Evolutionary conservation across 2,797 vertebrate species (phyloP), one percentile per base, ranked within the genome.

Genomic region (Capromys pilorides): DNA sequence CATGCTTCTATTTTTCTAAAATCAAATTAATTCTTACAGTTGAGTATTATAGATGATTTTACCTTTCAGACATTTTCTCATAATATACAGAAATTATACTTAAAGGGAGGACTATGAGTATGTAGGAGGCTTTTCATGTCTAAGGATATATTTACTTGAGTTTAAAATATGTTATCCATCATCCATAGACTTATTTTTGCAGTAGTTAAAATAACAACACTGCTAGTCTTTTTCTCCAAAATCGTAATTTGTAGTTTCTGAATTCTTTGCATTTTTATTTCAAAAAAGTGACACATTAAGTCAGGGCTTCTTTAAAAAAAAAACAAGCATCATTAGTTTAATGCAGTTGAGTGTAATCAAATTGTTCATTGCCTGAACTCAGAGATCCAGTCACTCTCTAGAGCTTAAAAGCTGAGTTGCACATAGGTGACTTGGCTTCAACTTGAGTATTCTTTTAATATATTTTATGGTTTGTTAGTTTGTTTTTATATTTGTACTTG

Each of bases 281-380:
- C 69, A 75, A 90, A 51, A 97, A 88, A 88, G 75, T 96, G 86
- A 59, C 14, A 54, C 22, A 95, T 96, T 92, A 94, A 95, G 89
- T 97, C 54, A 92, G 94, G 49, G 31, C 96, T 97, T 66, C 95
- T 91, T 77, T 91, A 85, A 97, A 97, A 98, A 97, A 86, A 97
- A 98, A 98, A 97, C 0, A 6, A 93, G 39, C 96, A 95, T 96
- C 93, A 88, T 96, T 98, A 96, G 97, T 98, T 98, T 97, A 97
- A 90, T 97, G 95, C 41, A 97, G 28, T 62, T 91, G 97, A 97
- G 97, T 98, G 97, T 98, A 98, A 98, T 98, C 98, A 98, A 73
- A 97, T 97, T 51, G 96, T 95, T 98, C 96, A 96, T 98, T 98
- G 98, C 98, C 98, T 98, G 98, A 98, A 97, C 97, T 98, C 97